Percentiles rank a stretch among this genome's conserved stretches.
Evolutionary conservation across 1,140 invertebrate genomes (phyloP).

Genomic region (Pomacea maculata): DNA sequence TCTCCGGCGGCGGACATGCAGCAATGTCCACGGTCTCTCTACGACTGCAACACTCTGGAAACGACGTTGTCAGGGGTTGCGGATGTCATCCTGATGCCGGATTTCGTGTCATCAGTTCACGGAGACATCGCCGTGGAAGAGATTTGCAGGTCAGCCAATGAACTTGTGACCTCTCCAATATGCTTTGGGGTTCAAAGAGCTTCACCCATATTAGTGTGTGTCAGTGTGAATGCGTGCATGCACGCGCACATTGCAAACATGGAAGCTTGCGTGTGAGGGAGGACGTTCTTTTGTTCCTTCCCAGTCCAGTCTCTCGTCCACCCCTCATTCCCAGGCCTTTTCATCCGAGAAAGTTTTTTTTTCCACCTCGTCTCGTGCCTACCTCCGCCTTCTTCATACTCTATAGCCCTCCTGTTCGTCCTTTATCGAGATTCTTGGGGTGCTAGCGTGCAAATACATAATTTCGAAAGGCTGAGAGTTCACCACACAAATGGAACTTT

Average conservation of each 20-base stretch:
- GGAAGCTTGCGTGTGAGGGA: too few relatives aligned
- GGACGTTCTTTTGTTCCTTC: too few relatives aligned
- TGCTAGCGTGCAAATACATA: too few relatives aligned
- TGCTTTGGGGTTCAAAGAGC: neutral
- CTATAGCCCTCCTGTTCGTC: too few relatives aligned
- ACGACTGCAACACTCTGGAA: constrained; percentile 28
- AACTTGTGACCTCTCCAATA: neutral
- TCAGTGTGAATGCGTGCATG: neutral
- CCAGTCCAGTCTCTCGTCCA: too few relatives aligned
- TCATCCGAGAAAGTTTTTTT: too few relatives aligned
- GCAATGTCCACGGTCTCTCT: constrained; percentile 26
- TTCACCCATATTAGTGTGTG: neutral
- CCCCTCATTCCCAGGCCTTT: too few relatives aligned
- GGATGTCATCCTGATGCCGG: constrained; percentile 30
- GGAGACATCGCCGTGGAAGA: constrained; percentile 19
- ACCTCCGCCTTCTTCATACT: too few relatives aligned
- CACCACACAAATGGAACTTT: too few relatives aligned
- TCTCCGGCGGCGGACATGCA: constrained; percentile 18
- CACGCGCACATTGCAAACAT: neutral
- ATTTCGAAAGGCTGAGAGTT: too few relatives aligned
- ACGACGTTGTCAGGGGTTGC: constrained; percentile 8
- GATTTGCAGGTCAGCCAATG: constrained; percentile 26
- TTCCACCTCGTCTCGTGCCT: too few relatives aligned
- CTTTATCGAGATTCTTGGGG: too few relatives aligned
- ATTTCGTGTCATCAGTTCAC: constrained; percentile 28